Evolutionary conservation across 2,888 invertebrate species (phyloP).

Genomic region (Leptinotarsa juncta): DNA sequence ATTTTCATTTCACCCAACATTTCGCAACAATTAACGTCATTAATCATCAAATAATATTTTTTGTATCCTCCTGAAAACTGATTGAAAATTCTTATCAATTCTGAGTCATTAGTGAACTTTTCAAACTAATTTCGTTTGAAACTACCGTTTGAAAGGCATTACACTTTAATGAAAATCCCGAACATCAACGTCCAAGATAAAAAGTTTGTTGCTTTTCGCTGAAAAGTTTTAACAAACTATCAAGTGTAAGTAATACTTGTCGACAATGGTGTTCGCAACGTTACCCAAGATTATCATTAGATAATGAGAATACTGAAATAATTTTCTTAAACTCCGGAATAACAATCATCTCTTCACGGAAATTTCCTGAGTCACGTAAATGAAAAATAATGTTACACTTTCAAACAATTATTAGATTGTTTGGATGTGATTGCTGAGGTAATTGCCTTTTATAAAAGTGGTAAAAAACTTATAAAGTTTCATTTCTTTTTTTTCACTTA

Average conservation of each 20-base stretch:
- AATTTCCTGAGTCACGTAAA: too few relatives aligned
- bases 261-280: not conserved
- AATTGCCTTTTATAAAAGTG: too few relatives aligned
- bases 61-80: not conserved
- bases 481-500: too few relatives aligned
- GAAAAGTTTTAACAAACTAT: constrained; percentile 16
- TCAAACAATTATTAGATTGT: too few relatives aligned
- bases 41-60: not conserved
- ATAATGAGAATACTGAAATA: not conserved
- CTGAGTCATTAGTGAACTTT: constrained; percentile 2
- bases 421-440: too few relatives aligned
- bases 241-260: not conserved
- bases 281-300: not conserved
- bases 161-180: constrained; percentile 6
- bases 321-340: not conserved
- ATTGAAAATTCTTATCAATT: constrained; percentile 11
- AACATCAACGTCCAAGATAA: constrained; percentile 12
- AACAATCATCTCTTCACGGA: too few relatives aligned
- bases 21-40: not conserved
- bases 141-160: not conserved
- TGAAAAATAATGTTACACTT: too few relatives aligned
- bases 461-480: too few relatives aligned
- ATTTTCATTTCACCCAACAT: not conserved
- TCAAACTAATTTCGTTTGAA: constrained; percentile 4
- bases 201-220: constrained; percentile 11